Base-by-base conservation (phyloP, 2,797 vertebrate genomes). In the Amblyraja radiata region DNA sequence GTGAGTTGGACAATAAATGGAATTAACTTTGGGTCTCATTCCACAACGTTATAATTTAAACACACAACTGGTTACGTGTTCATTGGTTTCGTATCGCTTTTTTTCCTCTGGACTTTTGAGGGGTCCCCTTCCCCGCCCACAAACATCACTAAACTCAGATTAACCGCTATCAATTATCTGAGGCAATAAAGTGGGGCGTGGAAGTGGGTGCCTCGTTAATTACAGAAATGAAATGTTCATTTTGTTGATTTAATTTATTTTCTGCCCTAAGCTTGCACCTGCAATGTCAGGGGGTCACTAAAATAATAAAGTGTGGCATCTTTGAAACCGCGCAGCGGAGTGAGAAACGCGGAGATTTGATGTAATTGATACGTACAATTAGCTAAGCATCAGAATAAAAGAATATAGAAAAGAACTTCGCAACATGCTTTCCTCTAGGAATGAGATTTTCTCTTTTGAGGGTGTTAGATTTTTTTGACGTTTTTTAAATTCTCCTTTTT, bases 241-340 rank as follows among this genome's bases (percentile, higher is more conserved):
- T 95, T 95, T 95, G 94, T 93, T 95, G 95, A 96, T 95, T 96
- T 96, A 95, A 94, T 93, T 93, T 92, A 46, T 92, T 95, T 95
- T 94, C 93, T 46, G 95, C 95, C 94, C 96, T 96, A 97, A 97
- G 96, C 96, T 97, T 97, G 97, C 97, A 98, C 97, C 97, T 97
- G 97, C 97, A 94, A 97, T 97, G 98, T 97, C 97, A 98, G 95
- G 96, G 46, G 98, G 97, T 98, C 97, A 96, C 94, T 94, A 97
- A 92, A 97, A 98, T 98, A 98, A 99, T 99, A 98, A 98, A 98
- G 97, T 97, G 97, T 96, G 96, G 97, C 96, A 97, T 97, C 97
- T 98, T 97, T 98, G 97, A 97, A 98, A 97, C 96, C 96, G 96
- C 95, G 96, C 97, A 96, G 96, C 97, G 96, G 96, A 96, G 95